A percentile compares a stretch with the other conserved stretches of the same genome.
These are phyloP conservation scores for Pipistrellus pygmaeus DNA, from an alignment of 2,797 vertebrate species.

Conservation along the genomic window DNA sequence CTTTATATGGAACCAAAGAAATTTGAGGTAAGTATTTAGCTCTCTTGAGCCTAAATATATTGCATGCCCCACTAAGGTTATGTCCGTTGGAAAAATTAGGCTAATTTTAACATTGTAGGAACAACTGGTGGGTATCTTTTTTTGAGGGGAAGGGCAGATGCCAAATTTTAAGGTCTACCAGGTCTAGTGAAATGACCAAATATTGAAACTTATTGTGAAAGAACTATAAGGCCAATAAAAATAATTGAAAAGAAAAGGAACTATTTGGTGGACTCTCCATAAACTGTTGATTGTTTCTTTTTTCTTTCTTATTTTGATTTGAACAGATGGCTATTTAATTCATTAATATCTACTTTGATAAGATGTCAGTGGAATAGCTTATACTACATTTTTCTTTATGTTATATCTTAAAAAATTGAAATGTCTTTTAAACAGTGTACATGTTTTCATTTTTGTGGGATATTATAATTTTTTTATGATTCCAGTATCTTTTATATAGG, in stretches of 20 bases:
- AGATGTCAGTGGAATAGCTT: neutral
- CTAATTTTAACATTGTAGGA: neutral
- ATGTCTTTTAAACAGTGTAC: fast-evolving
- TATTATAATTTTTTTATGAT: neutral
- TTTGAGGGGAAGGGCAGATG: fast-evolving
- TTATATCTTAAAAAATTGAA: neutral
- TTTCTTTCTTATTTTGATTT: neutral
- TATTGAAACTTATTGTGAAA: neutral
- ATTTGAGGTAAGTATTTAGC: neutral
- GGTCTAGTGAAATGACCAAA: neutral
- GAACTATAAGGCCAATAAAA: neutral
- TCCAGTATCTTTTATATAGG: neutral
- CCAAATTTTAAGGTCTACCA: neutral
- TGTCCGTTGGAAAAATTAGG: neutral
- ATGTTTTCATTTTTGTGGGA: neutral
- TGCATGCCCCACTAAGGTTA: neutral
- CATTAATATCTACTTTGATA: neutral
- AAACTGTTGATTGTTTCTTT: neutral
- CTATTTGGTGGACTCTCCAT: neutral
- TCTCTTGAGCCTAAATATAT: neutral
- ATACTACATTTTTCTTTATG: neutral
- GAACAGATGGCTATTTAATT: neutral
- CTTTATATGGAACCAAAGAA: neutral
- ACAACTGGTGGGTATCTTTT: neutral
- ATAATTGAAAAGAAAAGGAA: neutral